Percentiles rank a stretch among this genome's conserved stretches.
Conservation (phyloP, 2,113 vertebrate genomes). For the Martes martes region DNA sequence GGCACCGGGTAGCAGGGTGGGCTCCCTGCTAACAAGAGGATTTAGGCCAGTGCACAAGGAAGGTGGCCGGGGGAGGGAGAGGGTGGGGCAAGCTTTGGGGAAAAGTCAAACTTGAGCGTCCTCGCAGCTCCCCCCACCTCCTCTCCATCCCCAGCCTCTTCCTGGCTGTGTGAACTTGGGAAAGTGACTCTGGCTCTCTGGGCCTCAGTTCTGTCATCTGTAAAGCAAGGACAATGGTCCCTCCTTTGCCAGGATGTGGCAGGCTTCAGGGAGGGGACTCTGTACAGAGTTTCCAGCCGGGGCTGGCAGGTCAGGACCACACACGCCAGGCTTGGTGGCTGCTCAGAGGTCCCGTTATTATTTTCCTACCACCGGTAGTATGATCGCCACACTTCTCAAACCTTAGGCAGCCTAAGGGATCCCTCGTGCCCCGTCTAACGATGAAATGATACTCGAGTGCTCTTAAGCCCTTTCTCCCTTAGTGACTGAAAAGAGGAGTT, state of each 20-base stretch:
- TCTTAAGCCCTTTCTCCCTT: neutral
- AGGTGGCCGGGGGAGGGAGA: neutral
- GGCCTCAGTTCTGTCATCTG: neutral
- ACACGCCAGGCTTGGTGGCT: neutral
- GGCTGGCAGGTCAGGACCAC: neutral
- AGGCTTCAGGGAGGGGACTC: neutral
- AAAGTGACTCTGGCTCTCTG: neutral
- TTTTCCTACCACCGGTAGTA: neutral
- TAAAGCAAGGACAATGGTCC: neutral
- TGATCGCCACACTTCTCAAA: neutral
- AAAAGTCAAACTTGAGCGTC: neutral
- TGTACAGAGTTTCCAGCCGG: neutral
- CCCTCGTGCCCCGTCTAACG: neutral
- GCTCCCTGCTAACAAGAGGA: neutral
- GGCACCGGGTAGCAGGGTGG: fast-evolving
- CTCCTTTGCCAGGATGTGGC: neutral
- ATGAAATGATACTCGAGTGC: neutral
- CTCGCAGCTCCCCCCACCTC: neutral
- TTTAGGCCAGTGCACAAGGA: neutral
- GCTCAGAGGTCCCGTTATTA: neutral
- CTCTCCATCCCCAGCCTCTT: neutral
- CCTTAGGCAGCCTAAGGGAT: neutral
- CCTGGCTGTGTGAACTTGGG: neutral
- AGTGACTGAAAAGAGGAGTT: neutral
- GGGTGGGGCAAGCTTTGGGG: neutral